Base-by-base conservation (phyloP, 2,888 invertebrate species). In the Blomia tropicalis region DNA sequence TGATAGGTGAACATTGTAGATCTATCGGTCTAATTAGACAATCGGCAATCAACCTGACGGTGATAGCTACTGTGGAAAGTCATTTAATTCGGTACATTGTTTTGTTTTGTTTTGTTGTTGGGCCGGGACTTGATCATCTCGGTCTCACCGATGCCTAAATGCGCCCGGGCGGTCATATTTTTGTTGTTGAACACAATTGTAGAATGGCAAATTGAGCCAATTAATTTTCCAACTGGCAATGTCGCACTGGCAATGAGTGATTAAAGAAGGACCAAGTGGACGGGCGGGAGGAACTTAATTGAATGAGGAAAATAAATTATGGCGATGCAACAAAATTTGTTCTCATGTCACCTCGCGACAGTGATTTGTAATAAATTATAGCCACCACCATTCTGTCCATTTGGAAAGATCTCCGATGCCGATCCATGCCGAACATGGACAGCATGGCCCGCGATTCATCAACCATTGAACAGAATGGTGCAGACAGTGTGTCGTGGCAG, bases 131-230 rank as follows among this genome's bases (percentile, higher is more conserved):
- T n/a, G n/a, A n/a, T n/a, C n/a, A n/a, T n/a, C n/a, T n/a, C n/a
- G n/a, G n/a, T n/a, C n/a, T n/a, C n/a, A n/a, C n/a, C n/a, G n/a
- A n/a, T n/a, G n/a, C n/a, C n/a, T n/a, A n/a, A n/a, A n/a, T n/a
- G n/a, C n/a, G 22, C 23, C 22, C 22, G 51, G 7, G 7, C 14
- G 51, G 7, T n/a, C 7, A 47, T 27, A 19, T 7, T 7, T 11
- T 47, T 11, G 7, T 47, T 47, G 51, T n/a, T 11, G 51, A 47
- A 11, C 23, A n/a, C 51, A 47, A 47, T 47, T 47, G 51, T 47
- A 47, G 51, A 47, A 47, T 47, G 51, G 51, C 51, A 47, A 47
- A 47, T 47, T 47, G 51, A 47, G 51, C 51, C 51, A 47, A 47
- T 47, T 47, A 47, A 47, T 47, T 47, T 41, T 22, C 51, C 51